Evolutionary conservation across 2,888 invertebrate genomes (phyloP).

Genomic region (Tryphoninae sp.): DNA sequence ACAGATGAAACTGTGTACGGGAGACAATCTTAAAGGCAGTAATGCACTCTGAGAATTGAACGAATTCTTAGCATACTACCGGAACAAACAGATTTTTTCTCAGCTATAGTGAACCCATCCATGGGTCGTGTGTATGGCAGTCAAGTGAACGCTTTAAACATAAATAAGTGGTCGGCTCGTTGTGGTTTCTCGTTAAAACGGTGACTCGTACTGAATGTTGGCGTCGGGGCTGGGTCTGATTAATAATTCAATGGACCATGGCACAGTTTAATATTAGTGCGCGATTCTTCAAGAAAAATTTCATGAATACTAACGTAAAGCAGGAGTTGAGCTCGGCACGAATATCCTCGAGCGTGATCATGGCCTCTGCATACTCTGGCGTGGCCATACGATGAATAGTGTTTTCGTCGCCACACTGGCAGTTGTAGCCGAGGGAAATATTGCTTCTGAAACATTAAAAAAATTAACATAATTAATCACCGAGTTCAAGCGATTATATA

Average conservation of each 20-base stretch:
- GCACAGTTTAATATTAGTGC: constrained; percentile 7
- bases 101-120: constrained; percentile 28
- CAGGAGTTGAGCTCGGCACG: constrained; percentile 88
- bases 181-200: constrained; percentile 7
- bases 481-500: neutral
- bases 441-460: constrained; percentile 74
- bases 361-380: constrained; percentile 82
- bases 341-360: constrained; percentile 87
- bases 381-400: constrained; percentile 74
- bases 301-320: constrained; percentile 83
- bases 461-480: constrained; percentile 20
- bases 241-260: constrained; percentile 58
- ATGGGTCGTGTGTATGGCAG: constrained; percentile 47
- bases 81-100: constrained; percentile 49
- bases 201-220: constrained; percentile 37
- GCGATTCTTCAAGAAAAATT: constrained; percentile 17
- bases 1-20: too few relatives aligned
- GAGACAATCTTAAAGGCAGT: too few relatives aligned
- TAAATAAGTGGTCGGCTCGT: neutral
- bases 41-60: too few relatives aligned
- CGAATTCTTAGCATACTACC: constrained; percentile 20
- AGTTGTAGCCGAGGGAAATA: constrained; percentile 78
- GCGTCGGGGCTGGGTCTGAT: constrained; percentile 31
- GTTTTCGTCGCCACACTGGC: constrained; percentile 75
- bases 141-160: constrained; percentile 46